Evolutionary conservation across 2,888 invertebrate genomes (phyloP).

Genomic region (Cephus spinipes): DNA sequence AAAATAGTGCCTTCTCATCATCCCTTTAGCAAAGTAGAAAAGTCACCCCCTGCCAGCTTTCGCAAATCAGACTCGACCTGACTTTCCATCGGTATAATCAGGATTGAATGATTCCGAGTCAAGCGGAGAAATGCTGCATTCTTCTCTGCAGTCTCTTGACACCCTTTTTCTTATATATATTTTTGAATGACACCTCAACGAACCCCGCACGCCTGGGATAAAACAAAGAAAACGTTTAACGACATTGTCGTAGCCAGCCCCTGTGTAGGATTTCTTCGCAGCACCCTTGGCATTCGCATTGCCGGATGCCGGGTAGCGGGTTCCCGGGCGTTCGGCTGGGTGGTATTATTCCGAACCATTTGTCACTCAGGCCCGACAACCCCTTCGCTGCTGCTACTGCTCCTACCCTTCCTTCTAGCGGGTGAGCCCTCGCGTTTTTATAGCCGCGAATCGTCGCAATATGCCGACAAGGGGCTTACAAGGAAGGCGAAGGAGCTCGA

Average conservation of each 20-base stretch:
- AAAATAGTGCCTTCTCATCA: slow-evolving; percentile 53
- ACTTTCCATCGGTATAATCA: neutral
- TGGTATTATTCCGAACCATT: slow-evolving; percentile 67
- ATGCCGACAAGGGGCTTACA: slow-evolving; percentile 65
- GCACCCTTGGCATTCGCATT: slow-evolving; percentile 31
- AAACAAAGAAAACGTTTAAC: slow-evolving; percentile 59
- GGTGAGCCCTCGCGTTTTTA: slow-evolving; percentile 54
- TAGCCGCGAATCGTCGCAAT: slow-evolving; percentile 66
- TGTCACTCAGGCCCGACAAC: slow-evolving; percentile 62
- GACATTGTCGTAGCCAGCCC: slow-evolving; percentile 48
- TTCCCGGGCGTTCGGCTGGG: slow-evolving; percentile 52
- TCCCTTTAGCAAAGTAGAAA: slow-evolving; percentile 32
- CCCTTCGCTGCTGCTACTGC: slow-evolving; percentile 63
- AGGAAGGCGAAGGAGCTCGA: slow-evolving; percentile 36
- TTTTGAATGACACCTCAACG: neutral
- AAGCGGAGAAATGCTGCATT: neutral
- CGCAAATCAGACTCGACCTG: neutral
- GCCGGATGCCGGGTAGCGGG: slow-evolving; percentile 42
- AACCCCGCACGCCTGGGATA: slow-evolving; percentile 6
- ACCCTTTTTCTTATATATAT: neutral
- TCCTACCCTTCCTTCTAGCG: slow-evolving; percentile 35
- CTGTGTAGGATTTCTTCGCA: slow-evolving; percentile 20
- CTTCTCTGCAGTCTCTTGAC: neutral
- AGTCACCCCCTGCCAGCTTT: slow-evolving; percentile 17
- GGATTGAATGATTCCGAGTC: neutral